A percentile compares a stretch with the other conserved stretches of the same genome.
Conservation (phyloP, 2,888 invertebrate genomes). For the Clostera curtula region DNA sequence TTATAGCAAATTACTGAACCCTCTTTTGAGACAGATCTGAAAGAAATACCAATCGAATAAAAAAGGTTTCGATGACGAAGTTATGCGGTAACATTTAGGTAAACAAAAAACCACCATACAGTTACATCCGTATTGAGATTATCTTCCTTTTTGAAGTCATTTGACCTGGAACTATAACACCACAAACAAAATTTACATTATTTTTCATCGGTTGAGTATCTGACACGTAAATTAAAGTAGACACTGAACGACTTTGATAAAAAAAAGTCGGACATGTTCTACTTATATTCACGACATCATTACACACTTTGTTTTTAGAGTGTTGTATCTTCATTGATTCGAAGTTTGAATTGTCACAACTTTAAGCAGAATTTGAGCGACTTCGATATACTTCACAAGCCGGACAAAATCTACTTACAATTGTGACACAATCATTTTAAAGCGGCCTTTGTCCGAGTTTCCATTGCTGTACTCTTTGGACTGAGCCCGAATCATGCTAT, state of each 20-base stretch:
- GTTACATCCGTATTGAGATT: too few relatives aligned
- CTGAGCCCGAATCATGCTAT: too few relatives aligned
- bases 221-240: slow-evolving; percentile 10
- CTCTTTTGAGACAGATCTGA: too few relatives aligned
- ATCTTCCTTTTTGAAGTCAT: too few relatives aligned
- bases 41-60: too few relatives aligned
- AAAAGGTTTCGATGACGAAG: too few relatives aligned
- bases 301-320: not conserved
- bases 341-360: slow-evolving; percentile 3
- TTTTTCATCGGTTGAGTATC: not conserved
- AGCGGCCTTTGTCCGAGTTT: not conserved
- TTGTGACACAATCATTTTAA: slow-evolving; percentile 2
- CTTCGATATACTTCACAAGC: slow-evolving; percentile 8
- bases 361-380: slow-evolving; percentile 9
- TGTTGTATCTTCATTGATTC: too few relatives aligned
- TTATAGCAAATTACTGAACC: too few relatives aligned
- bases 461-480: too few relatives aligned
- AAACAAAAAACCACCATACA: too few relatives aligned
- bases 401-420: slow-evolving; percentile 17
- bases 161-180: too few relatives aligned
- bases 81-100: too few relatives aligned
- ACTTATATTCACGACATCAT: slow-evolving; percentile 11
- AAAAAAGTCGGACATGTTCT: slow-evolving; percentile 13
- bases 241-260: slow-evolving; percentile 8
- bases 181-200: not conserved